phyloP scores from a whole-genome alignment of 2,888 invertebrate genomes.

The Ischnura elegans region DNA sequence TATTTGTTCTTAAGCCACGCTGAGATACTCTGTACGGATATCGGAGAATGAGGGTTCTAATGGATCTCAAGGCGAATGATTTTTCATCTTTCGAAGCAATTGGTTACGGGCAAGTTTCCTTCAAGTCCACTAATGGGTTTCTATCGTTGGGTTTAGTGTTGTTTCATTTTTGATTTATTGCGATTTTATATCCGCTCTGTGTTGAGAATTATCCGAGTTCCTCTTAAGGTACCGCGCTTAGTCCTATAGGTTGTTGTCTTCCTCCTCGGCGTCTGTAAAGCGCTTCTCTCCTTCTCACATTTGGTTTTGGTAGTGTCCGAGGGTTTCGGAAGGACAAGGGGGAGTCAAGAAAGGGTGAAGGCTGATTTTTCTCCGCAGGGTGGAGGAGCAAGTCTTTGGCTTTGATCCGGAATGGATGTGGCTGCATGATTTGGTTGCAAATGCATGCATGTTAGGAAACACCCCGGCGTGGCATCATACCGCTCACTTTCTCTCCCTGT shows the following conservation, averaged over 20 bases:
- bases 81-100: too few species aligned
- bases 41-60: too few species aligned
- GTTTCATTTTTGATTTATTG: too few species aligned
- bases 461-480: not conserved
- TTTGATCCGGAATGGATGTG: not conserved
- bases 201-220: not conserved
- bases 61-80: too few species aligned
- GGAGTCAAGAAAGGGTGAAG: not conserved
- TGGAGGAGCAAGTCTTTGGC: not conserved
- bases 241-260: not conserved
- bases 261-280: not conserved
- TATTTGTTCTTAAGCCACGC: too few species aligned
- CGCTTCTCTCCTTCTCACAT: not conserved
- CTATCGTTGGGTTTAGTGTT: too few species aligned
- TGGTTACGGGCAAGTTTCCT: too few species aligned
- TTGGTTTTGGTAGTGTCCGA: not conserved
- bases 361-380: not conserved
- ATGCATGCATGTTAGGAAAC: conserved; percentile 40
- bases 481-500: not conserved
- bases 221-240: not conserved
- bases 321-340: not conserved
- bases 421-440: conserved; percentile 54
- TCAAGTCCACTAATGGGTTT: too few species aligned
- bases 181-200: too few species aligned
- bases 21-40: too few species aligned